Evolutionary conservation across 1,140 invertebrate species (phyloP).

Genomic region (Kradibia gibbosae): DNA sequence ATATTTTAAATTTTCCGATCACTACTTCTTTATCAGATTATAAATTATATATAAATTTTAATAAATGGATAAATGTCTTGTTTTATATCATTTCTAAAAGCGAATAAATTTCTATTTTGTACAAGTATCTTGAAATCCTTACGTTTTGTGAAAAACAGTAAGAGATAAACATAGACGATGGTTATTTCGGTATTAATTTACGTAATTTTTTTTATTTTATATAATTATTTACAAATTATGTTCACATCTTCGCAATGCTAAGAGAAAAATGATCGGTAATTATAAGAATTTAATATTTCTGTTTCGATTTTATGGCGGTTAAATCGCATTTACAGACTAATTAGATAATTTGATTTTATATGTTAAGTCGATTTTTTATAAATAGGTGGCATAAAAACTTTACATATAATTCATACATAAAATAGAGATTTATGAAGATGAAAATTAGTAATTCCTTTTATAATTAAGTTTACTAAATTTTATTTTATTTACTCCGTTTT

Average conservation of each 20-base stretch:
- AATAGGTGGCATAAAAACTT: conserved; percentile 38
- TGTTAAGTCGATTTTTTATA: neutral
- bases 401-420: neutral
- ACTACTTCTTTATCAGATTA: conserved; percentile 12
- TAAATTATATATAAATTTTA: conserved; percentile 49
- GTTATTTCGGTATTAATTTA: conserved; percentile 37
- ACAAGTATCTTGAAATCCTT: conserved; percentile 40
- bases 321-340: conserved; percentile 8
- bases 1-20: conserved; percentile 42
- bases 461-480: too few relatives aligned
- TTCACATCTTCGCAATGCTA: conserved; percentile 48
- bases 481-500: too few relatives aligned
- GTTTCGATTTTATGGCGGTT: conserved; percentile 20
- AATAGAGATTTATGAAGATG: neutral
- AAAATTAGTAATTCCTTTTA: neutral
- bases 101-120: conserved; percentile 37
- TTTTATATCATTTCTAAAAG: conserved; percentile 4
- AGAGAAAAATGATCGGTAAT: conserved; percentile 42
- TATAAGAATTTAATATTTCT: neutral
- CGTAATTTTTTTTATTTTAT: conserved; percentile 36
- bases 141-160: conserved; percentile 25
- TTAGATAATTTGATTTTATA: conserved; percentile 7
- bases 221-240: conserved; percentile 61
- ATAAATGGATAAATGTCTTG: conserved; percentile 28
- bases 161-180: conserved; percentile 39